Evolutionary conservation across 2,888 invertebrate genomes (phyloP).

Genomic region (Drosophila bunnanda): DNA sequence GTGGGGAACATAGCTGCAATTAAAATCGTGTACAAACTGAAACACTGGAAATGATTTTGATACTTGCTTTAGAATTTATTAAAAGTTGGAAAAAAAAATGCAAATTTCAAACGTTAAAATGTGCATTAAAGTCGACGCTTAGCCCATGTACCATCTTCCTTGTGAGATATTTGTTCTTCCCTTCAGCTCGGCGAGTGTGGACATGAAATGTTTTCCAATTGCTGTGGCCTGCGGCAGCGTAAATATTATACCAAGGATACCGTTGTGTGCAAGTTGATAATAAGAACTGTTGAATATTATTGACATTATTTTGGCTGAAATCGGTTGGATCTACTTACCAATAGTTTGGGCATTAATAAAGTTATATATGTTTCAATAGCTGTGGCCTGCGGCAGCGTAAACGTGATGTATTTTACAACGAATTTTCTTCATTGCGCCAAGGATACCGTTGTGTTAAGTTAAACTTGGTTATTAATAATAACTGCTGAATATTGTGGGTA

Average conservation of each 20-base stretch:
- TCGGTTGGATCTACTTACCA: background rate
- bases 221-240: background rate
- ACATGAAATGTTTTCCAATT: background rate
- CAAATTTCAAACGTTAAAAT: background rate
- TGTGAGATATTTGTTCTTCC: background rate
- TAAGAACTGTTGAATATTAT: background rate
- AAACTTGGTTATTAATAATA: background rate
- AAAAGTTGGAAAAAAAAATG: background rate
- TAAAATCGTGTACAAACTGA: too few species aligned
- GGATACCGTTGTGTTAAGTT: background rate
- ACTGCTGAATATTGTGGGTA: background rate
- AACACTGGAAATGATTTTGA: background rate
- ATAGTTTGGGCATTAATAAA: background rate
- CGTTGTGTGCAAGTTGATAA: background rate
- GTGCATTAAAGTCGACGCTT: background rate
- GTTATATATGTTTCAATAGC: too few species aligned
- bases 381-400: too few species aligned
- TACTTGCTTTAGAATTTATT: background rate
- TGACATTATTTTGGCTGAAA: background rate
- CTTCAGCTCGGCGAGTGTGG: background rate
- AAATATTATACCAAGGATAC: too few species aligned
- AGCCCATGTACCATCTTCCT: background rate
- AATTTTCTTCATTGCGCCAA: too few species aligned
- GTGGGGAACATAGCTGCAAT: background rate
- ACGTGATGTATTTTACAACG: too few species aligned